phyloP scores from a whole-genome alignment of 2,888 invertebrate species.

The Cephus rjabovi region DNA sequence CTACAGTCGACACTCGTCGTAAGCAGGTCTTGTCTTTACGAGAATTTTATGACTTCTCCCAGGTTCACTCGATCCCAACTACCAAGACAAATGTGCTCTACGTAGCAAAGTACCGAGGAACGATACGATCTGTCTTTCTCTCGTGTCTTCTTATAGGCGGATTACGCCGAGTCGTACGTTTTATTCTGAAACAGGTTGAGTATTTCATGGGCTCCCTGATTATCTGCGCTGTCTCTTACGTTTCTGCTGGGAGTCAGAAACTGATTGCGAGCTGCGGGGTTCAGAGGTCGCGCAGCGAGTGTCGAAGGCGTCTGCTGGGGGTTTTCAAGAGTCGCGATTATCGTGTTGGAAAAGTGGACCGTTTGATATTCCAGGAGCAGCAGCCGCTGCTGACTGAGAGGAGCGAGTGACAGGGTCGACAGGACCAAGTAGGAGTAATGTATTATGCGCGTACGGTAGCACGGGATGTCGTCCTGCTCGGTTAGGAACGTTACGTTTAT shows the following conservation, averaged over 20 bases:
- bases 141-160: neutral
- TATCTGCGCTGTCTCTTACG: neutral
- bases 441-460: conserved; percentile 37
- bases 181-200: neutral
- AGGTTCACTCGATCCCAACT: neutral
- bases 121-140: neutral
- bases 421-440: conserved; percentile 9
- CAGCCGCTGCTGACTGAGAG: neutral
- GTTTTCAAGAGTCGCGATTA: neutral
- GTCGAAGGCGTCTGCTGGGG: neutral
- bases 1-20: neutral
- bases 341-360: neutral
- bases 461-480: neutral
- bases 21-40: neutral
- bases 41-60: neutral
- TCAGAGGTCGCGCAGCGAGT: neutral
- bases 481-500: conserved; percentile 31
- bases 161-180: neutral
- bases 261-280: neutral
- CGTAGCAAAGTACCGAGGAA: neutral
- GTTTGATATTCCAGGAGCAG: conserved; percentile 3
- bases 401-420: neutral
- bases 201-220: neutral
- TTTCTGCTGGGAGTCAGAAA: neutral
- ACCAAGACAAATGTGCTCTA: neutral